phyloP scores from a whole-genome alignment of 2,797 vertebrate species.

The Austrolebias charrua region DNA sequence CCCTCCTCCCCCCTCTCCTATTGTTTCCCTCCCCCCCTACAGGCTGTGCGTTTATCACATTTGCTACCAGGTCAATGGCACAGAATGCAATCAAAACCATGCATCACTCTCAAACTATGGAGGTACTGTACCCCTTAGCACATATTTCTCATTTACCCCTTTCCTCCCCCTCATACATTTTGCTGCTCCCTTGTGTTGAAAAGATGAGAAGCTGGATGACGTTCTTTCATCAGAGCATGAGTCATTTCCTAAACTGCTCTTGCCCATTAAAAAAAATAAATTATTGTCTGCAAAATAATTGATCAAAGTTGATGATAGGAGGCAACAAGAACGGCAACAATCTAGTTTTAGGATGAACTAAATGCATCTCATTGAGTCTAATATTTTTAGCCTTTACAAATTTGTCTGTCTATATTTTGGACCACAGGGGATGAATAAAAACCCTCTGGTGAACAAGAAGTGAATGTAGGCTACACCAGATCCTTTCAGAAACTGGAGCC shows the following conservation, averaged over 20 bases:
- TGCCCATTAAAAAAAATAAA: slow-evolving; percentile 56
- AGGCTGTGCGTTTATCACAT: slow-evolving; percentile 99
- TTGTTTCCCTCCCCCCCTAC: slow-evolving; percentile 95
- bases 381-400: slow-evolving; percentile 15
- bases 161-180: slow-evolving; percentile 53
- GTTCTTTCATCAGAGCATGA: slow-evolving; percentile 67
- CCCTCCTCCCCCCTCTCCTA: slow-evolving; percentile 77
- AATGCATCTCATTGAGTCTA: slow-evolving; percentile 36
- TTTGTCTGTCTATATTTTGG: slow-evolving; percentile 23
- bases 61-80: slow-evolving; percentile 99
- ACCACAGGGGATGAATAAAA: slow-evolving; percentile 21
- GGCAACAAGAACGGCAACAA: slow-evolving; percentile 14
- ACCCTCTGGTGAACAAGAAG: slow-evolving; percentile 44
- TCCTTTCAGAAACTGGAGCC: slow-evolving; percentile 55
- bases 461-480: slow-evolving; percentile 34
- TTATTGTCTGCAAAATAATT: slow-evolving; percentile 50
- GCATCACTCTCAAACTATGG: slow-evolving; percentile 99
- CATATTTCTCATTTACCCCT: slow-evolving; percentile 69
- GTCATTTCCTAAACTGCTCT: slow-evolving; percentile 59
- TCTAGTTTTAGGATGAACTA: slow-evolving; percentile 35
- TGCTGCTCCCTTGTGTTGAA: slow-evolving; percentile 76
- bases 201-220: slow-evolving; percentile 55
- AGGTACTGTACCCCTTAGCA: slow-evolving; percentile 99
- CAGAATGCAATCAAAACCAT: slow-evolving; percentile 99
- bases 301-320: slow-evolving; percentile 32